phyloP scores from a whole-genome alignment of 2,113 vertebrate species.

The Cyphotilapia sp. region DNA sequence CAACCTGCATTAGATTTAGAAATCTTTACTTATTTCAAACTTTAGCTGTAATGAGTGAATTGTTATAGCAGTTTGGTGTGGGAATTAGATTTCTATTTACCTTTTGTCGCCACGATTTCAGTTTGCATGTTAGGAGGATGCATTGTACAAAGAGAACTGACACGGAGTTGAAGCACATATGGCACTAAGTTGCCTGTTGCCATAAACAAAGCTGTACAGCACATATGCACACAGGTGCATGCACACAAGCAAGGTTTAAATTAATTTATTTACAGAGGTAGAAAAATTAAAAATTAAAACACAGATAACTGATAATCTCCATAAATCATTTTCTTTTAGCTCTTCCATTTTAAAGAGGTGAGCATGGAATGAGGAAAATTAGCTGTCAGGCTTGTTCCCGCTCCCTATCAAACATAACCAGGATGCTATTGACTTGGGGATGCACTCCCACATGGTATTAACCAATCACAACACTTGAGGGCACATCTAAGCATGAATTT shows the following conservation, averaged over 20 bases:
- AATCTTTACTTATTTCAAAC: not conserved
- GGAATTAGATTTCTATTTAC: not conserved
- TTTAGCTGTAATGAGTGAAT: not conserved
- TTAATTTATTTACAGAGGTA: not conserved
- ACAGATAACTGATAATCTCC: not conserved
- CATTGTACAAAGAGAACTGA: not conserved
- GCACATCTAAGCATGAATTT: constrained; percentile 23
- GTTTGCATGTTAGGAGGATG: not conserved
- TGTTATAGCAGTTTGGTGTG: not conserved
- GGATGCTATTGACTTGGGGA: constrained; percentile 26
- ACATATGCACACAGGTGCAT: not conserved
- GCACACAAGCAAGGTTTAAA: not conserved
- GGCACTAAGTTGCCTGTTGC: not conserved
- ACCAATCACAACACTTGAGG: constrained; percentile 18
- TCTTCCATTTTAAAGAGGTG: constrained; percentile 4
- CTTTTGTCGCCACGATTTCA: not conserved
- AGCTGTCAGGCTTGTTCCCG: constrained; percentile 24
- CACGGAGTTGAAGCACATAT: not conserved
- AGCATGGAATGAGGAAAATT: constrained; percentile 6
- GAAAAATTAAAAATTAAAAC: not conserved
- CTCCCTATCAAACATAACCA: constrained; percentile 33
- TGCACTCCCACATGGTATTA: constrained; percentile 27
- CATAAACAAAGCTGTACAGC: not conserved
- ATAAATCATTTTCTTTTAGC: constrained; percentile 1
- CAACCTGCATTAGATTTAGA: not conserved